phyloP scores from a whole-genome alignment of 2,113 vertebrate species.

The Puffinus mauretanicus region DNA sequence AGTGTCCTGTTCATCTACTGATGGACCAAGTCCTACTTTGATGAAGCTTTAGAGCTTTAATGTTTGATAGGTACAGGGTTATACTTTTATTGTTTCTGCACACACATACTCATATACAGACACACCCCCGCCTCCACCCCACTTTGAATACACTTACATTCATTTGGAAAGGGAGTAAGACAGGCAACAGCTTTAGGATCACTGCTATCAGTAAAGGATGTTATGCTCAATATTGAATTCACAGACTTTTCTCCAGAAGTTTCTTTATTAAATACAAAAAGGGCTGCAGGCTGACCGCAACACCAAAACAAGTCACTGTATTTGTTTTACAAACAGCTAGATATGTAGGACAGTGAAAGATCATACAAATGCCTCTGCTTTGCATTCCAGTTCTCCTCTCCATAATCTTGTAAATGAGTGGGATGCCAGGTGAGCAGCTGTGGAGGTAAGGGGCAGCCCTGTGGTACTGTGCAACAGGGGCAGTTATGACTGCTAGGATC shows the following conservation, averaged over 20 bases:
- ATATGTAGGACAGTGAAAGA: neutral
- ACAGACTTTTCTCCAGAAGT: slow-evolving; percentile 58
- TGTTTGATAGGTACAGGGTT: neutral
- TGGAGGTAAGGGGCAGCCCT: slow-evolving; percentile 30
- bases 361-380: slow-evolving; percentile 25
- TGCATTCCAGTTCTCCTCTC: slow-evolving; percentile 38
- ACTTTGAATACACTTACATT: neutral
- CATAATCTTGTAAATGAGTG: neutral
- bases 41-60: neutral
- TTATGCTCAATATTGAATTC: slow-evolving; percentile 22
- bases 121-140: neutral
- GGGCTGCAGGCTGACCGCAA: slow-evolving; percentile 36
- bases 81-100: neutral
- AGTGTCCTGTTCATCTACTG: neutral
- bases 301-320: neutral
- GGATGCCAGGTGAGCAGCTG: slow-evolving; percentile 1
- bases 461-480: neutral
- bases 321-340: slow-evolving; percentile 36
- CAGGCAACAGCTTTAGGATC: neutral
- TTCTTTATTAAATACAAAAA: slow-evolving; percentile 62
- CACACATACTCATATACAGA: neutral
- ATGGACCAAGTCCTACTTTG: neutral
- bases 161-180: neutral
- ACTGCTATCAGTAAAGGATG: neutral
- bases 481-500: neutral